Percentiles rank a stretch among this genome's conserved stretches.
Evolutionary conservation across 2,113 vertebrate genomes (phyloP).

Genomic region (Colistium nudipinnis): DNA sequence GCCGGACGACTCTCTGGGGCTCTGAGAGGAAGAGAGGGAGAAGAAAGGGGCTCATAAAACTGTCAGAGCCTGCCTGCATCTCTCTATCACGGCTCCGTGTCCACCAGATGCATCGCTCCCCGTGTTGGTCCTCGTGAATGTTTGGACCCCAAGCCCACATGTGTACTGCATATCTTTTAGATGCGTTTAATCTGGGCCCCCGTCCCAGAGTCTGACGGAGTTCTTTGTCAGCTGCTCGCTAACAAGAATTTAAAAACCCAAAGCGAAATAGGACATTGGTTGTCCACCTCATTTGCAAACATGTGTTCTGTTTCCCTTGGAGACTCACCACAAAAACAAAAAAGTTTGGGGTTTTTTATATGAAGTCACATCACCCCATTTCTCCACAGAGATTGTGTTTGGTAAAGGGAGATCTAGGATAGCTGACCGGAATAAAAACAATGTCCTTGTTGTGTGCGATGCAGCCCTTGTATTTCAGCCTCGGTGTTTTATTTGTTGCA

Average conservation of each 20-base stretch:
- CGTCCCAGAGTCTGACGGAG: slow-evolving; percentile 31
- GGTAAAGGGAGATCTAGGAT: background rate
- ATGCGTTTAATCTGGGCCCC: slow-evolving; percentile 47
- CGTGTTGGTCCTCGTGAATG: slow-evolving; percentile 42
- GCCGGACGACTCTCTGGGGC: slow-evolving; percentile 70
- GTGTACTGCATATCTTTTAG: slow-evolving; percentile 44
- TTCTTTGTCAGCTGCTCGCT: slow-evolving; percentile 38
- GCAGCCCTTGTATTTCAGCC: background rate
- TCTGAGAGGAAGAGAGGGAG: slow-evolving; percentile 60
- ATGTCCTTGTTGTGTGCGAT: background rate
- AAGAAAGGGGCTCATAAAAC: slow-evolving; percentile 75
- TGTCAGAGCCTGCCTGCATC: slow-evolving; percentile 68
- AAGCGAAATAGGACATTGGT: slow-evolving; percentile 3
- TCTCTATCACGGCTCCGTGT: slow-evolving; percentile 69
- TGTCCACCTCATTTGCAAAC: slow-evolving; percentile 19
- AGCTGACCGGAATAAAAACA: slow-evolving; percentile 2
- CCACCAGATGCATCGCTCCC: slow-evolving; percentile 56
- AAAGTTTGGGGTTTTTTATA: background rate
- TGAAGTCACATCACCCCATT: slow-evolving; percentile 1
- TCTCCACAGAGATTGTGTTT: no score
- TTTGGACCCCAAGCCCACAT: slow-evolving; percentile 63
- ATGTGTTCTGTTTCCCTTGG: slow-evolving; percentile 16
- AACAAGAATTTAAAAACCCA: slow-evolving; percentile 14
- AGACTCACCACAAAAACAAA: slow-evolving; percentile 24
- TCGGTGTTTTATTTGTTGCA: slow-evolving; percentile 62